phyloP scores from a whole-genome alignment of 2,888 invertebrate genomes.

The Noctua janthe region DNA sequence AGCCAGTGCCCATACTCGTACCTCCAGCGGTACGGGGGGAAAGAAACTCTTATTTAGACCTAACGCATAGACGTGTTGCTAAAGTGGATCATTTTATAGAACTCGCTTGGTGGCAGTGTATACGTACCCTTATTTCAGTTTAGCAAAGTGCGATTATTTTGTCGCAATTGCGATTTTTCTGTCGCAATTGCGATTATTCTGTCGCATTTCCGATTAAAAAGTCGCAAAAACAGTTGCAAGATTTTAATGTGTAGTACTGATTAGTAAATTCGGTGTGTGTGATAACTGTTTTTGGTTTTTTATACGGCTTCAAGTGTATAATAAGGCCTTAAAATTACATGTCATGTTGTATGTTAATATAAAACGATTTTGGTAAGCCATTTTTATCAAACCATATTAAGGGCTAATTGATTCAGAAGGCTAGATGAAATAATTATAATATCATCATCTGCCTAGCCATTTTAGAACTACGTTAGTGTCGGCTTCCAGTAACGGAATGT shows the following conservation, averaged over 20 bases:
- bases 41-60: constrained; percentile 84
- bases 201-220: constrained; percentile 16
- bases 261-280: constrained; percentile 47
- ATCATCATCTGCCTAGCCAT: background rate
- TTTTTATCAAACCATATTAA: constrained; percentile 7
- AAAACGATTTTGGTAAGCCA: constrained; percentile 1
- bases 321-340: constrained; percentile 59
- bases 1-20: constrained; percentile 76
- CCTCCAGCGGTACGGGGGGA: constrained; percentile 81
- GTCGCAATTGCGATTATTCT: constrained; percentile 10
- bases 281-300: constrained; percentile 40
- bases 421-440: background rate
- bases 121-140: constrained; percentile 73
- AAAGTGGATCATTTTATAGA: constrained; percentile 71
- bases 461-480: background rate
- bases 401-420: constrained; percentile 4
- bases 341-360: constrained; percentile 46
- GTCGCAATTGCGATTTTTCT: constrained; percentile 23
- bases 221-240: constrained; percentile 11
- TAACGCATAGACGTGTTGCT: constrained; percentile 78
- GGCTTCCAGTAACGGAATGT: background rate
- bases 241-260: constrained; percentile 52
- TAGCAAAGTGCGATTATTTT: constrained; percentile 15
- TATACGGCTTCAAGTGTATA: constrained; percentile 47
- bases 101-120: constrained; percentile 82